Percentiles rank a stretch among this genome's conserved stretches.
These are phyloP conservation scores for Xiphorhynchus erythropygius DNA, from an alignment of 2,797 vertebrate species.

Conservation along the genomic window DNA sequence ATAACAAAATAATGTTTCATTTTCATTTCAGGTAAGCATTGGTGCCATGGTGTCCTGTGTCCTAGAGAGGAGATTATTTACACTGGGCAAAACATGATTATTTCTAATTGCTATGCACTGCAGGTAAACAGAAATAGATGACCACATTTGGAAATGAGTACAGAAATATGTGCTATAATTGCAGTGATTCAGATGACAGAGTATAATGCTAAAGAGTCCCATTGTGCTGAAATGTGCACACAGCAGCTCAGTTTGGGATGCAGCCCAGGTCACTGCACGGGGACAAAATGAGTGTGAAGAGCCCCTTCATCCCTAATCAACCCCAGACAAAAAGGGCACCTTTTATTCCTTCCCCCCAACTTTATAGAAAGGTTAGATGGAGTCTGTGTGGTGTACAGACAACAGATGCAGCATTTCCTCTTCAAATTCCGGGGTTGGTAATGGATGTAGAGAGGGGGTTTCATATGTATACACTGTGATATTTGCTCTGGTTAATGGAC, in stretches of 20 bases:
- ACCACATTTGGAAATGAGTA: slow-evolving; percentile 16
- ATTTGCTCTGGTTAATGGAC: slow-evolving; percentile 82
- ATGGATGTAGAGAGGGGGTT: slow-evolving; percentile 66
- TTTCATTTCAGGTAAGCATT: background rate
- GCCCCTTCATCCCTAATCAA: slow-evolving; percentile 73
- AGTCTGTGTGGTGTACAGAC: slow-evolving; percentile 66
- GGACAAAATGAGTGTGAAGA: slow-evolving; percentile 79
- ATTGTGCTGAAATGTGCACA: slow-evolving; percentile 57
- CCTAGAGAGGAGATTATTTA: background rate
- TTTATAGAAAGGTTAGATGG: slow-evolving; percentile 54
- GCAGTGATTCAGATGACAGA: slow-evolving; percentile 68
- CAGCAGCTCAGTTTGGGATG: slow-evolving; percentile 64
- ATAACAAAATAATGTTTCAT: background rate
- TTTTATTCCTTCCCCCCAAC: slow-evolving; percentile 62
- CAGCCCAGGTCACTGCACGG: slow-evolving; percentile 75
- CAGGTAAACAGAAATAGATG: slow-evolving; percentile 29
- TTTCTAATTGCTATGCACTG: background rate
- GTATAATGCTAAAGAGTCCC: slow-evolving; percentile 69
- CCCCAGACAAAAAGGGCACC: slow-evolving; percentile 66
- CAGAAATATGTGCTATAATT: slow-evolving; percentile 53
- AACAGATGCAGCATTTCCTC: slow-evolving; percentile 80
- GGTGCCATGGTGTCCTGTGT: background rate
- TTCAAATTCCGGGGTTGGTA: slow-evolving; percentile 80
- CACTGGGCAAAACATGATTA: background rate
- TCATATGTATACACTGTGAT: slow-evolving; percentile 73